A percentile compares a stretch with the other conserved stretches of the same genome.
Conservation (phyloP, 2,888 invertebrate genomes). For the Prosapia bicincta region DNA sequence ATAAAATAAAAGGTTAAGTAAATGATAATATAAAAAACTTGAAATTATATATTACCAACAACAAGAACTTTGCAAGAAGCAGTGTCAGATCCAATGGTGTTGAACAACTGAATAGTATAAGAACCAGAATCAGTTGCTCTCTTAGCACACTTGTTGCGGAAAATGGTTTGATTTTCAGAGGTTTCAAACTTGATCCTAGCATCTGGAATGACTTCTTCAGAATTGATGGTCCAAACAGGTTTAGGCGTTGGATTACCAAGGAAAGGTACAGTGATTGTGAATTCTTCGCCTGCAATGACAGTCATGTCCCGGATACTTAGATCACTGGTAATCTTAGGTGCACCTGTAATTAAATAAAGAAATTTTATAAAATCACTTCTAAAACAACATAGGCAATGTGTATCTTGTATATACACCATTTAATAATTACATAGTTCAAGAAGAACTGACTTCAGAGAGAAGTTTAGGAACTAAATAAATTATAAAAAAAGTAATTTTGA, state of each 20-base stretch:
- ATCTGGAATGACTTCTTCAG: slow-evolving; percentile 75
- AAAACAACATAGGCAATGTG: too few relatives aligned
- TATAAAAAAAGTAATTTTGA: too few relatives aligned
- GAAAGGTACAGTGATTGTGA: slow-evolving; percentile 94
- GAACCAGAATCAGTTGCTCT: slow-evolving; percentile 85
- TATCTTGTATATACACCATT: too few relatives aligned
- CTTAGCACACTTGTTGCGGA: slow-evolving; percentile 82
- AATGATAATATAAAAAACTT: too few relatives aligned
- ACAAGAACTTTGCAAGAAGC: slow-evolving; percentile 81
- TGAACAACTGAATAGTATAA: slow-evolving; percentile 86
- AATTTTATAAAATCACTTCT: too few relatives aligned
- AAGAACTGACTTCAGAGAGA: too few relatives aligned
- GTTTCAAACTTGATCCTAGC: slow-evolving; percentile 86
- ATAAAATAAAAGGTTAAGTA: too few relatives aligned
- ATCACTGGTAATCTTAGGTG: slow-evolving; percentile 92
- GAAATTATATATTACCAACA: slow-evolving; percentile 56
- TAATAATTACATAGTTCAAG: too few relatives aligned
- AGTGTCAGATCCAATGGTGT: slow-evolving; percentile 88
- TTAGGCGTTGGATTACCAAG: slow-evolving; percentile 82
- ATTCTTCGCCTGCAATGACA: slow-evolving; percentile 93
- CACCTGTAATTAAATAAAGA: too few relatives aligned
- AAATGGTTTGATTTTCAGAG: slow-evolving; percentile 74
- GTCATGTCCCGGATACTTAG: slow-evolving; percentile 90
- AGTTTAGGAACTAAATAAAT: too few relatives aligned
- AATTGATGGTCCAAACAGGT: slow-evolving; percentile 88